Conservation (phyloP, 2,797 vertebrate genomes). For the Chaenodraco wilsoni region DNA sequence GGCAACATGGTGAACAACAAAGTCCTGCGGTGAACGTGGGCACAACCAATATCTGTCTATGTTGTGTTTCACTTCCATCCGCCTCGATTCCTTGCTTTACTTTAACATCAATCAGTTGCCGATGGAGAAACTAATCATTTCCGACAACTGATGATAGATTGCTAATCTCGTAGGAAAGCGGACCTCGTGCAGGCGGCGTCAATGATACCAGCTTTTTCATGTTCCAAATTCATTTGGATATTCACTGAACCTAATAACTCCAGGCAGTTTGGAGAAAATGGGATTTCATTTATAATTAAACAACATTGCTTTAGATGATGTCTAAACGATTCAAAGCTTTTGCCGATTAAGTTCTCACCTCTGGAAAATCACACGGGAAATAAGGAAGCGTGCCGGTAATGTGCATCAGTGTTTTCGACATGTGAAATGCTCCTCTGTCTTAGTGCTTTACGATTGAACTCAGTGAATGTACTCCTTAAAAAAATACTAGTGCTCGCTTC, state of each 20-base stretch:
- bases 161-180: constrained; percentile 71
- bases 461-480: constrained; percentile 27
- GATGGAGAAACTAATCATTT: constrained; percentile 74
- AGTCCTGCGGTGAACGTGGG: constrained; percentile 56
- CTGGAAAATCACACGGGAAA: constrained; percentile 44
- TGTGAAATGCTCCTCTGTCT: constrained; percentile 21
- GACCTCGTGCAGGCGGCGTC: constrained; percentile 59
- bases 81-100: constrained; percentile 51
- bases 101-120: constrained; percentile 63
- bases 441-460: neutral
- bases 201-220: constrained; percentile 70
- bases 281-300: constrained; percentile 75
- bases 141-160: constrained; percentile 69
- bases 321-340: constrained; percentile 54
- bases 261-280: constrained; percentile 61
- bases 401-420: constrained; percentile 7
- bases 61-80: constrained; percentile 22
- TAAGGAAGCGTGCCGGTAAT: constrained; percentile 18
- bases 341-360: constrained; percentile 55
- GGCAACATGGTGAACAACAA: constrained; percentile 64
- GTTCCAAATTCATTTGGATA: constrained; percentile 69
- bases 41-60: constrained; percentile 45
- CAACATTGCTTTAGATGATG: constrained; percentile 58
- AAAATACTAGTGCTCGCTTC: constrained; percentile 32
- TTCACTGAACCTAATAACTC: constrained; percentile 63